Evolutionary conservation across 2,888 invertebrate genomes (phyloP), one percentile per base, ranked within the genome.

Genomic region (Hybos culiciformis): DNA sequence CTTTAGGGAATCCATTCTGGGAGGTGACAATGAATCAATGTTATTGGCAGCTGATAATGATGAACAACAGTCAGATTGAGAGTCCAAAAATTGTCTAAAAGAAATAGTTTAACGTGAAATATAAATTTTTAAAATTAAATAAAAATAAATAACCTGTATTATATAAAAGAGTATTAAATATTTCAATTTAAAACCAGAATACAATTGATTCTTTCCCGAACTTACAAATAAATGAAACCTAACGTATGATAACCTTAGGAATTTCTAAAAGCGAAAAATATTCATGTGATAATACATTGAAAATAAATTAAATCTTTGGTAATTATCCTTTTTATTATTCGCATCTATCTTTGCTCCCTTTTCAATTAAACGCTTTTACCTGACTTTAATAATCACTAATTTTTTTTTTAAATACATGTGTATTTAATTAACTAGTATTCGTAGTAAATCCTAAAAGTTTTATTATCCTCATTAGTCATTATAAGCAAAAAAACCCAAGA

Each of bases 61-160:
- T 50, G 84, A 84, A 68, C 87, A 85, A 61, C 80, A 82, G 67
- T 90, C 90, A 1, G 88, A 90, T 59, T 88, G 88, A 48, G 88
- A 88, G 69, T 88, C 90, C 40, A 91, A 72, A 67, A 80, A 88
- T 56, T 83, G 83, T 51, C 64, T 65, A 46, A 18, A 49, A 46
- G 34, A 38, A n/a, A 41, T 37, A 4, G 18, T 18, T 31, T 2
- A 18, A 23, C 5, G 12, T 38, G 12, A 38, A 14, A 36, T 15
- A 9, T 26, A 39, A 21, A n/a, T 14, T 39, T 39, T 12, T 26
- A 15, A 21, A 39, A 17, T 23, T 12, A 23, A 12, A n/a, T 12
- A 38, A 37, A 8, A 2, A 6, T 15, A 12, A 4, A 18, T 18
- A n/a, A 37, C 9, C 17, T 15, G 24, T 15, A 12, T 18, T 14